Conservation (phyloP, 1,140 invertebrate genomes). For the Augochlora pura region DNA sequence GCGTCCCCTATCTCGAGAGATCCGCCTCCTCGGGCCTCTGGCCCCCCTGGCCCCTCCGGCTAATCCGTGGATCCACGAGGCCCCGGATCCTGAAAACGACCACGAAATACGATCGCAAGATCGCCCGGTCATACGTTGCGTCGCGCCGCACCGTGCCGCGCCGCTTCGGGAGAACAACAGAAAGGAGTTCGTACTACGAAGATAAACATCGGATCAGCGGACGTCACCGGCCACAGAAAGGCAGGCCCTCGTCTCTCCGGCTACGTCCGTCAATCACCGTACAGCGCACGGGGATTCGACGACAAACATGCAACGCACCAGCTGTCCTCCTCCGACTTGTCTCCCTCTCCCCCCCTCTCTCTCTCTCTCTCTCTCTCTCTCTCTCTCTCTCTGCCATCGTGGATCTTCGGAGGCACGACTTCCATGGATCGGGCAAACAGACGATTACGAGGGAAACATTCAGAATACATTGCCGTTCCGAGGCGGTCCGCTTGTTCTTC, state of each 20-base stretch:
- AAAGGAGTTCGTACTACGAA: constrained; percentile 56
- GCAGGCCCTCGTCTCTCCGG: constrained; percentile 41
- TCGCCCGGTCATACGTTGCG: constrained; percentile 45
- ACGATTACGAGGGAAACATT: constrained; percentile 61
- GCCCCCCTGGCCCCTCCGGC: constrained; percentile 8
- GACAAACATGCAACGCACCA: constrained; percentile 67
- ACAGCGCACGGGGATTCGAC: constrained; percentile 44
- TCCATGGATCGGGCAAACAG: constrained; percentile 52
- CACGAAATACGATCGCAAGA: constrained; percentile 59
- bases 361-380: neutral
- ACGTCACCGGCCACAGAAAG: constrained; percentile 54
- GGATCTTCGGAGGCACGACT: neutral
- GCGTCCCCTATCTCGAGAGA: constrained; percentile 32
- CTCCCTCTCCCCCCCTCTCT: too few species aligned
- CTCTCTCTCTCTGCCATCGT: constrained; percentile 12
- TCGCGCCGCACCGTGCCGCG: too few species aligned
- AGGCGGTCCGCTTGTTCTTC: constrained; percentile 58
- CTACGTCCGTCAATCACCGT: constrained; percentile 59
- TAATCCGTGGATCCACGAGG: constrained; percentile 12
- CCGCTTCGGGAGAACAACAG: constrained; percentile 21
- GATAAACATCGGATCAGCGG: constrained; percentile 61
- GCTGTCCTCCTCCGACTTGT: constrained; percentile 40
- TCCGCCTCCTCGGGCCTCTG: neutral
- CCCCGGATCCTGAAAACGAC: constrained; percentile 7
- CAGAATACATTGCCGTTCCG: constrained; percentile 61